Evolutionary conservation across 2,888 invertebrate species (phyloP), one percentile per base, ranked within the genome.

Genomic region (Xylota sylvarum): DNA sequence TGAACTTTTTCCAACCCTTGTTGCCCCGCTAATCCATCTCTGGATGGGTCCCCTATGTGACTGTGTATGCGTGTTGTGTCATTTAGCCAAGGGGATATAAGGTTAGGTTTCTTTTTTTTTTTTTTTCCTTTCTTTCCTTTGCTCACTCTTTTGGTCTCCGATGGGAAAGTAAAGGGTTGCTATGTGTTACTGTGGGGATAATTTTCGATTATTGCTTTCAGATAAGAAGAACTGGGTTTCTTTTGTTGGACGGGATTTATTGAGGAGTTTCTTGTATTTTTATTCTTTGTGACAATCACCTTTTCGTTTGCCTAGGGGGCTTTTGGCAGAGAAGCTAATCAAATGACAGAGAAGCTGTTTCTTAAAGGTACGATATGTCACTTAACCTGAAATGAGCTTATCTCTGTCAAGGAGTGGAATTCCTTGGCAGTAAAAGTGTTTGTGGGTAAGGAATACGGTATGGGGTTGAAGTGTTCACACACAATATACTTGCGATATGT

Each of bases 361-460:
- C 86, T 86, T 86, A 82, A 86, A 86, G 82, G 86, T 82, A 77
- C 86, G 86, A 86, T 86, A 82, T 86, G 86, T 82, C 86, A 86
- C 82, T 86, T 77, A 86, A 82, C 82, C 86, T 78, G 86, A 86
- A 82, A 86, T 82, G 67, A 86, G 86, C 86, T 86, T 86, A 86
- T 86, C 86, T 86, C 72, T 72, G 82, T 62, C 46, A 69, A 40
- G 69, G 62, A 73, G 60, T 73, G 60, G 73, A 86, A 82, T 86
- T 82, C 62, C 82, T 50, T 69, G 48, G 73, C 46, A 43, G 64
- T 56, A 52, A 23, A 64, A 60, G 30, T n/a, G 48, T 37, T 64
- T 40, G 77, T 73, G 69, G 43, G 52, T 50, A 50, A 4, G 23
- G 23, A 23, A 58, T 23, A 40, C 6, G 30, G 19, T 19, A 27